phyloP scores from a whole-genome alignment of 2,113 vertebrate genomes.

The Chionodraco myersi region DNA sequence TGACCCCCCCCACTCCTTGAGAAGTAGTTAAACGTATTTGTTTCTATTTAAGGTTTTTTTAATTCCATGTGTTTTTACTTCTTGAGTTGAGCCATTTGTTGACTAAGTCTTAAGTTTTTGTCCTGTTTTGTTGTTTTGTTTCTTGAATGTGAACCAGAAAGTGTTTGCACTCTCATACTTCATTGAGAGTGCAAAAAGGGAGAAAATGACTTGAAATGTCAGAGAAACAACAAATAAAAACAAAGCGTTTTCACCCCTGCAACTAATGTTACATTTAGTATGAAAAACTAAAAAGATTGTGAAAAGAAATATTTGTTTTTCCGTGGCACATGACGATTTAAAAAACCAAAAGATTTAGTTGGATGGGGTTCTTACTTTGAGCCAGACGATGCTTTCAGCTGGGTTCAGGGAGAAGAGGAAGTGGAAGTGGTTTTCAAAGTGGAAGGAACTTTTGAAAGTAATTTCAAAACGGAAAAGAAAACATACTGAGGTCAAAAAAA shows the following conservation, averaged over 20 bases:
- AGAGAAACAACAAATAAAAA: slow-evolving; percentile 47
- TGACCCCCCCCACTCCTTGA: slow-evolving; percentile 53
- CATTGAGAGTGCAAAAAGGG: slow-evolving; percentile 57
- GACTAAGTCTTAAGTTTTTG: slow-evolving; percentile 71
- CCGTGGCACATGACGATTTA: slow-evolving; percentile 71
- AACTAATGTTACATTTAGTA: slow-evolving; percentile 58
- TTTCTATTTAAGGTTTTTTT: slow-evolving; percentile 75
- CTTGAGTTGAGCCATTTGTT: slow-evolving; percentile 74
- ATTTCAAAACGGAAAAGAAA: slow-evolving; percentile 63
- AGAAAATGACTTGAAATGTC: slow-evolving; percentile 45
- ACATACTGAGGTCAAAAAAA: slow-evolving; percentile 38
- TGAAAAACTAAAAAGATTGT: slow-evolving; percentile 69
- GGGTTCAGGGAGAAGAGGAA: slow-evolving; percentile 28
- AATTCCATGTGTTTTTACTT: slow-evolving; percentile 63
- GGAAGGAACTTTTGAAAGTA: slow-evolving; percentile 44
- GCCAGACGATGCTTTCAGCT: slow-evolving; percentile 65
- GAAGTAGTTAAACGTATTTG: slow-evolving; percentile 62
- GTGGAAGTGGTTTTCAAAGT: slow-evolving; percentile 40
- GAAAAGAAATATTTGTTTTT: slow-evolving; percentile 54
- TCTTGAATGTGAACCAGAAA: slow-evolving; percentile 74
- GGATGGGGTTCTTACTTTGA: slow-evolving; percentile 64
- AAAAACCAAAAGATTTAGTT: slow-evolving; percentile 79
- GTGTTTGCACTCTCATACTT: slow-evolving; percentile 69
- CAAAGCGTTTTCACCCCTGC: slow-evolving; percentile 25
- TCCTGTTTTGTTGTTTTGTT: slow-evolving; percentile 67